Evolutionary conservation across 1,140 invertebrate genomes (phyloP).

Genomic region (Aphaenogaster floridana): DNA sequence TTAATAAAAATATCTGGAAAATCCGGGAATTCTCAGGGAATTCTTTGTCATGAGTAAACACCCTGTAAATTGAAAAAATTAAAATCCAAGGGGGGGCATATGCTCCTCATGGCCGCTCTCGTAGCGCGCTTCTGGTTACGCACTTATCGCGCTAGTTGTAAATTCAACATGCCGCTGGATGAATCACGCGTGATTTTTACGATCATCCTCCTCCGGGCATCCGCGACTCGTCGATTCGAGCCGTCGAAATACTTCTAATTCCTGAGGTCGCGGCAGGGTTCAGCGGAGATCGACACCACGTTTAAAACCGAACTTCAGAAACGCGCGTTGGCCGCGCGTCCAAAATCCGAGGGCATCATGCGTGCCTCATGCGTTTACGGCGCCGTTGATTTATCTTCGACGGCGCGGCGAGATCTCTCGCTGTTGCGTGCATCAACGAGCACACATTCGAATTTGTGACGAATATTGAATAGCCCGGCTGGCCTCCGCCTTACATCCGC

Average conservation of each 20-base stretch:
- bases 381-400: conserved; percentile 44
- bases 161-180: no score
- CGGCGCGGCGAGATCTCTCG: conserved; percentile 12
- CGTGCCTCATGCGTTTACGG: not conserved
- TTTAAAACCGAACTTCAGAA: not conserved
- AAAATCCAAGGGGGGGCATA: no score
- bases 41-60: no score
- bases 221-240: not conserved
- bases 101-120: no score
- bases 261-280: not conserved
- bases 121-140: no score
- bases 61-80: no score
- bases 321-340: not conserved
- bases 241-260: not conserved
- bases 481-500: conserved; percentile 49
- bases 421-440: not conserved
- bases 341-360: not conserved
- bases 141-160: no score
- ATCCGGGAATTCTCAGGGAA: no score
- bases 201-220: no score
- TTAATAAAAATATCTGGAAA: no score
- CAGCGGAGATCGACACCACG: not conserved
- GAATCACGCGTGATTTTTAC: not conserved
- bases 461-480: conserved; percentile 66
- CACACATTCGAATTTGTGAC: conserved; percentile 42